These are phyloP conservation scores for Phalacrocorax aristotelis DNA, from an alignment of 2,113 vertebrate species.

Conservation along the genomic window DNA sequence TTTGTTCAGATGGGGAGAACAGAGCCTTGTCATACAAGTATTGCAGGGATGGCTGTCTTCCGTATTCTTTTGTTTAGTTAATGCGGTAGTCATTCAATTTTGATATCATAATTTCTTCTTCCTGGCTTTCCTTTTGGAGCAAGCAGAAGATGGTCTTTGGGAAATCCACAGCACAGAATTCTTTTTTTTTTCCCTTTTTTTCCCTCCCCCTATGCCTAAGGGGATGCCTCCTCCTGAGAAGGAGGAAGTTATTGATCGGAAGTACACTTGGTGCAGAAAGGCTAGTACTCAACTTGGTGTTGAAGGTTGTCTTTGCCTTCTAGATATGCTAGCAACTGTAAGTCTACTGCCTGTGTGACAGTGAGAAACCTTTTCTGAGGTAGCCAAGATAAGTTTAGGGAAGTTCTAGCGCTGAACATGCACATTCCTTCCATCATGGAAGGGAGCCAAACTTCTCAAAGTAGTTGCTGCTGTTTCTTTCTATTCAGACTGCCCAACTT, in stretches of 20 bases:
- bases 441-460: constrained; percentile 24
- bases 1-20: not conserved
- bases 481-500: not conserved
- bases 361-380: not conserved
- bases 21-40: not conserved
- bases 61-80: not conserved
- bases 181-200: not conserved
- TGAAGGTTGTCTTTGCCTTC: not conserved
- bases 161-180: not conserved
- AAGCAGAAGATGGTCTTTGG: not conserved
- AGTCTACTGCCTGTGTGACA: not conserved
- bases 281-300: not conserved
- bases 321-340: not conserved
- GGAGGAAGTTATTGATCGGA: not conserved
- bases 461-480: constrained; percentile 34
- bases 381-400: not conserved
- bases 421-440: constrained; percentile 24
- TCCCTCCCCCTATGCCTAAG: not conserved
- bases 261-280: not conserved
- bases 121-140: not conserved
- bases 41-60: not conserved
- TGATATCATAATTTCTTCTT: not conserved
- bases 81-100: not conserved
- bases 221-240: not conserved
- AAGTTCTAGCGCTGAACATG: not conserved